These are phyloP conservation scores for Probosciger aterrimus DNA, from an alignment of 2,113 vertebrate genomes.

Conservation along the genomic window DNA sequence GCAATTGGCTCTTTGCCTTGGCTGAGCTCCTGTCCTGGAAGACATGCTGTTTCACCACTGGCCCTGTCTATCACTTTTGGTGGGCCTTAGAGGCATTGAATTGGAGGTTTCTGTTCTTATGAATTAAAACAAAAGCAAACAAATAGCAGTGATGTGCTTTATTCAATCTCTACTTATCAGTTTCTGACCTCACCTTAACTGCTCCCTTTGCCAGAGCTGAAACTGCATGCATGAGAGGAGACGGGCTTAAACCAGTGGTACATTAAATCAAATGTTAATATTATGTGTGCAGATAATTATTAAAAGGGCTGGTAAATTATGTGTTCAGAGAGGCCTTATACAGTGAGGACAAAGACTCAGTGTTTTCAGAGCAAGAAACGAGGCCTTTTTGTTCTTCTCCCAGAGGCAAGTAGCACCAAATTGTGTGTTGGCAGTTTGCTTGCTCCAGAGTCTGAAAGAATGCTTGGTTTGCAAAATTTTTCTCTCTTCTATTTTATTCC, in stretches of 20 bases:
- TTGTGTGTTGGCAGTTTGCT: background rate
- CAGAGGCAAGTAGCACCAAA: background rate
- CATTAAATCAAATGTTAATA: background rate
- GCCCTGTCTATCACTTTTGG: background rate
- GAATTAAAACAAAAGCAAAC: background rate
- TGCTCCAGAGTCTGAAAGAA: background rate
- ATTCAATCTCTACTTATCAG: background rate
- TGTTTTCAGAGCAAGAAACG: background rate
- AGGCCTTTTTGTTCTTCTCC: background rate
- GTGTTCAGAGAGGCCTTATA: background rate
- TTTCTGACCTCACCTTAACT: background rate
- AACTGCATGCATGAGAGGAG: background rate
- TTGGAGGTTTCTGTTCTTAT: background rate
- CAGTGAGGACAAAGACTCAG: background rate
- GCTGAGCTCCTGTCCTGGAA: background rate
- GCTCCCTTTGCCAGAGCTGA: background rate
- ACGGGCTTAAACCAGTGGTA: background rate
- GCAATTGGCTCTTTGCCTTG: background rate
- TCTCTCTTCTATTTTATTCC: conserved; percentile 5
- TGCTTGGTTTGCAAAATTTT: background rate
- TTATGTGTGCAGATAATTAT: background rate
- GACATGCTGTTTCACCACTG: background rate
- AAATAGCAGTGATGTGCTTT: background rate
- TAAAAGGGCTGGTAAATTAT: background rate
- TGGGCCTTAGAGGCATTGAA: background rate